These are phyloP conservation scores for Phaethon lepturus DNA, from an alignment of 2,113 vertebrate species.

Conservation along the genomic window DNA sequence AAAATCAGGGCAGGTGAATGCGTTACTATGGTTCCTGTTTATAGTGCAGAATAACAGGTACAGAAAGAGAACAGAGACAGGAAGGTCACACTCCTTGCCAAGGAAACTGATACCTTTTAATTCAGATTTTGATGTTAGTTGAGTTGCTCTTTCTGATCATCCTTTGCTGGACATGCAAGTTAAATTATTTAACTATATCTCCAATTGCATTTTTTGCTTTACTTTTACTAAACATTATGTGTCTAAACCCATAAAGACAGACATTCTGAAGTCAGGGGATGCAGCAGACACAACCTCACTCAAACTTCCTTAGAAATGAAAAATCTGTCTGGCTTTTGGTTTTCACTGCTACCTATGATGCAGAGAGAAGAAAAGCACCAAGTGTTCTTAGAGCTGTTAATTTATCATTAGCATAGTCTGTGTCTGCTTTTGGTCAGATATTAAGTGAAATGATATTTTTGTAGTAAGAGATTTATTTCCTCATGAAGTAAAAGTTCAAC, in stretches of 20 bases:
- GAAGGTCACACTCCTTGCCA: neutral
- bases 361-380: neutral
- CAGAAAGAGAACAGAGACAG: neutral
- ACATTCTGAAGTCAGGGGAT: neutral
- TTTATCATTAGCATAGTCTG: neutral
- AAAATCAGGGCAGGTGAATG: slow-evolving; percentile 65
- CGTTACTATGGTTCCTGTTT: slow-evolving; percentile 70
- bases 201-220: neutral
- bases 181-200: neutral
- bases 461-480: neutral
- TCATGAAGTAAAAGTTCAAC: neutral
- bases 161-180: neutral
- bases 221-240: neutral
- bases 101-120: neutral
- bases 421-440: neutral
- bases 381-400: neutral
- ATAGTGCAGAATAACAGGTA: slow-evolving; percentile 29
- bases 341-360: neutral
- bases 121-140: neutral
- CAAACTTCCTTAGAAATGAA: neutral
- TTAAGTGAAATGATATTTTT: neutral
- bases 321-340: neutral
- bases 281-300: neutral
- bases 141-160: neutral
- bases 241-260: neutral